Base-by-base conservation (phyloP, 53 echinoderm and acorn worm genomes). In the Paracentrotus lividus region DNA sequence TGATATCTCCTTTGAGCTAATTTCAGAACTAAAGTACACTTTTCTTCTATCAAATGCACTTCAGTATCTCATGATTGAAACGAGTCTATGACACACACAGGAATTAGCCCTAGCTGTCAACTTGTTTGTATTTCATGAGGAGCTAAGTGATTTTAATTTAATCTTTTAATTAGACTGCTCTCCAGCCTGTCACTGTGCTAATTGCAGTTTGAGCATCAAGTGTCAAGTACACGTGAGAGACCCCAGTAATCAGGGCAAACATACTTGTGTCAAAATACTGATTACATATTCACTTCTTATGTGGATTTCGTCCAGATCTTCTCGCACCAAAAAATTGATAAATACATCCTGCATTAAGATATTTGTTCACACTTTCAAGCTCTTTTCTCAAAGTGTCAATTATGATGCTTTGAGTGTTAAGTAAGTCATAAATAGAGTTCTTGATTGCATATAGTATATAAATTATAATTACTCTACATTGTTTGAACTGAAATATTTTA, bases 91-190 rank as follows among this genome's bases (percentile, higher is more conserved):
- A 66, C 31, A 66, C 21, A 32, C 66, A 66, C 31, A 32, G 65
- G 9, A 29, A 12, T 66, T 32, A 66, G 15, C 29, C 31, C 21
- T 66, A 66, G 31, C 66, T 66, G 66, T 66, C 66, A 66, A 66
- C 31, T 66, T 31, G 33, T 66, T 66, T 66, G 66, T 66, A 31
- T 66, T 66, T 66, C 66, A 29, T 66, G 66, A 66, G 66, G 66
- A 66, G 66, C 10, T 66, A 66, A 66, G 66, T 66, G 66, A 66
- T 33, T 66, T 32, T 31, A 32, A 66, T 27, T 66, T 66, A 32
- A 66, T 66, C 66, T 66, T 31, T 66, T 66, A 31, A 66, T 66
- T 66, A 66, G 66, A 13, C 29, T 32, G 3, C 66, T 66, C 31
- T 29, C 32, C 32, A 13, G 66, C 31, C 8, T 66, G 8, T 66